phyloP scores from a whole-genome alignment of 2,888 invertebrate genomes.

The Drosophila antonietae region DNA sequence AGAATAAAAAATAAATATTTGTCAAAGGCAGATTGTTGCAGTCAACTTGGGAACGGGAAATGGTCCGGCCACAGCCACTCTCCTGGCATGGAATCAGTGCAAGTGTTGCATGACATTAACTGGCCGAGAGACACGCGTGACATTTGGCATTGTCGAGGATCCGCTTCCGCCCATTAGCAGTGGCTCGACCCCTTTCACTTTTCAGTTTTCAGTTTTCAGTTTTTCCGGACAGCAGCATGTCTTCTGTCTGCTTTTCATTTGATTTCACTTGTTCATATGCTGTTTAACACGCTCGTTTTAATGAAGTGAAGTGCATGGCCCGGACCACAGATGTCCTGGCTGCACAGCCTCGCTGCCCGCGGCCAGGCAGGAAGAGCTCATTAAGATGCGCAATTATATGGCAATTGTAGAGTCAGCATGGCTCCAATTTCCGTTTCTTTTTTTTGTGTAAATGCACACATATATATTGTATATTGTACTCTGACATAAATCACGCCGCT shows the following conservation, averaged over 20 bases:
- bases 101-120: constrained; percentile 35
- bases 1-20: constrained; percentile 7
- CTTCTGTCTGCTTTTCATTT: constrained; percentile 44
- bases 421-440: constrained; percentile 25
- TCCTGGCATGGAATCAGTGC: constrained; percentile 32
- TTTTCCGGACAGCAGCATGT: constrained; percentile 21
- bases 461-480: not conserved
- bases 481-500: constrained; percentile 70
- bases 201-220: too few relatives aligned
- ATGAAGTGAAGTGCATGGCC: constrained; percentile 50
- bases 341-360: not conserved
- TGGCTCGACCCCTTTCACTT: not conserved
- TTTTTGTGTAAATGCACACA: not conserved
- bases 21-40: constrained; percentile 38
- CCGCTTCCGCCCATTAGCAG: constrained; percentile 19
- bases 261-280: constrained; percentile 37
- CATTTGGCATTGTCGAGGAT: constrained; percentile 42
- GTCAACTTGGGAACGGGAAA: constrained; percentile 15
- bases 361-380: constrained; percentile 49
- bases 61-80: not conserved
- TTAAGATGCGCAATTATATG: constrained; percentile 56
- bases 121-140: constrained; percentile 24
- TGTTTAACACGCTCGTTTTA: constrained; percentile 53
- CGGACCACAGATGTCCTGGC: constrained; percentile 52
- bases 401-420: constrained; percentile 51